These are phyloP conservation scores for Galendromus occidentalis DNA, from an alignment of 1,140 invertebrate genomes.

Conservation along the genomic window DNA sequence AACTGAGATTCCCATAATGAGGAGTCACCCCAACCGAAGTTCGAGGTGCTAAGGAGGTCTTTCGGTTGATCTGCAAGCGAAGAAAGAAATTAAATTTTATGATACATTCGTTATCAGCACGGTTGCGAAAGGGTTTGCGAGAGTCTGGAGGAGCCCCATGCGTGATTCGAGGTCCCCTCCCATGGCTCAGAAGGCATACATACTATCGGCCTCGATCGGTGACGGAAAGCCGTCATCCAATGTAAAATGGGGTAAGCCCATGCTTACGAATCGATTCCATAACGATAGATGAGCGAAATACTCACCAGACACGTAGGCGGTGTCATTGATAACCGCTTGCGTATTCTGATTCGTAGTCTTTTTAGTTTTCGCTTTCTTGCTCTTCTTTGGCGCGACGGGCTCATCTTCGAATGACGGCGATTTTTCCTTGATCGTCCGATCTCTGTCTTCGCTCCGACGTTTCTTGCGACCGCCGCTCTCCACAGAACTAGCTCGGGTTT, in stretches of 20 bases:
- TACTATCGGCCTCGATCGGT: neutral
- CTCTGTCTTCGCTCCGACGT: neutral
- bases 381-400: neutral
- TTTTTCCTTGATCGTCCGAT: neutral
- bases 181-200: neutral
- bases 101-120: neutral
- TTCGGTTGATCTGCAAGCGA: neutral
- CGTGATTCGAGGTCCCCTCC: neutral
- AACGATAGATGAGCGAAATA: too few relatives aligned
- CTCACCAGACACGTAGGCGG: conserved; percentile 8
- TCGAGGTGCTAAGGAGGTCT: neutral
- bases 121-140: neutral
- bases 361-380: neutral
- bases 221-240: too few relatives aligned
- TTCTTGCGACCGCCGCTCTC: neutral
- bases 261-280: too few relatives aligned
- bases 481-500: neutral
- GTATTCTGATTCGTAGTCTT: neutral
- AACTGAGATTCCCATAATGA: conserved; percentile 3
- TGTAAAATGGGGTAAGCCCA: too few relatives aligned
- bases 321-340: conserved; percentile 4
- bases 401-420: neutral
- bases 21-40: conserved; percentile 3
- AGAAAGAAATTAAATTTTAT: neutral
- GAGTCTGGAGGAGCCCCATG: neutral